These are phyloP conservation scores for Oryzias woworae DNA, from an alignment of 2,113 vertebrate genomes.

Conservation along the genomic window DNA sequence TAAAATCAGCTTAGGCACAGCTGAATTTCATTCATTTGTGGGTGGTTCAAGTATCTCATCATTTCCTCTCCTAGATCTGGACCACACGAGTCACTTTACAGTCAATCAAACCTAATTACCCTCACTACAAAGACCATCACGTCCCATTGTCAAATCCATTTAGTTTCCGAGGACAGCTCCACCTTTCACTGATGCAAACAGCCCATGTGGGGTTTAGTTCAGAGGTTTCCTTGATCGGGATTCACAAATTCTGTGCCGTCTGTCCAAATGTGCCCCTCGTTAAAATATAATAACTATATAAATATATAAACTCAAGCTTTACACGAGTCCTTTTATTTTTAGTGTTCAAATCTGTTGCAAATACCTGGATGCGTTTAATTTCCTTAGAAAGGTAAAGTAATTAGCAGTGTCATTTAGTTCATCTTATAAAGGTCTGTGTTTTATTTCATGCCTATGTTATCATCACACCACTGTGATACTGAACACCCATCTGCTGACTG, in stretches of 20 bases:
- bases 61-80: constrained; percentile 64
- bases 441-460: neutral
- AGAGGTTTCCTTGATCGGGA: constrained; percentile 59
- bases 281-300: constrained; percentile 35
- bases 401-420: constrained; percentile 3
- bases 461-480: neutral
- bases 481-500: neutral
- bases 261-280: constrained; percentile 29
- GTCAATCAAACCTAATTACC: constrained; percentile 78
- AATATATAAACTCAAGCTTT: constrained; percentile 8
- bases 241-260: constrained; percentile 34
- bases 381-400: constrained; percentile 6
- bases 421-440: constrained; percentile 9
- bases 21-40: constrained; percentile 73
- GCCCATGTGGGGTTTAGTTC: constrained; percentile 58
- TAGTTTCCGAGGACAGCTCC: constrained; percentile 55
- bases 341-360: constrained; percentile 7
- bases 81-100: constrained; percentile 70
- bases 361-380: neutral
- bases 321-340: constrained; percentile 26
- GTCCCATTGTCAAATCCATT: constrained; percentile 69
- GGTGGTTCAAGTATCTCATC: constrained; percentile 70
- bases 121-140: constrained; percentile 65
- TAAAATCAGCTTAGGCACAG: constrained; percentile 53
- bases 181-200: constrained; percentile 61